Evolutionary conservation across 2,797 vertebrate genomes (phyloP).

Genomic region (Garrulus glandarius): DNA sequence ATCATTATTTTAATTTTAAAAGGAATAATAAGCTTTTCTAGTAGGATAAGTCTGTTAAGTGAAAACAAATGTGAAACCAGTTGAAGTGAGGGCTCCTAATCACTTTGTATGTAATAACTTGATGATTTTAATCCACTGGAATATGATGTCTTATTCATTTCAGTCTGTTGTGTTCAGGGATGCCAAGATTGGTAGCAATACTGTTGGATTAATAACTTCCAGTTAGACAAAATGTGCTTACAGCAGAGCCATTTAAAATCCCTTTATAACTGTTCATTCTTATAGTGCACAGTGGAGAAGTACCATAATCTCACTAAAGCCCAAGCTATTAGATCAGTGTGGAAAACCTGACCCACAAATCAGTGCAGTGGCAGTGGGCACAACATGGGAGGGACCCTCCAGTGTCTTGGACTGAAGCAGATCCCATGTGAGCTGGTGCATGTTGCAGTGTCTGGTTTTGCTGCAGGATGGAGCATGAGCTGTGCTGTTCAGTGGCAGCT

Average conservation of each 20-base stretch:
- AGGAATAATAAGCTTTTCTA: not conserved
- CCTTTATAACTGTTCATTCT: not conserved
- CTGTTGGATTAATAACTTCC: not conserved
- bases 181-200: not conserved
- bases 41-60: not conserved
- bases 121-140: not conserved
- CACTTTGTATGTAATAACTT: not conserved
- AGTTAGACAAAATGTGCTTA: not conserved
- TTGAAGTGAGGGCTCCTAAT: not conserved
- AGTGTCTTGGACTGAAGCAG: not conserved
- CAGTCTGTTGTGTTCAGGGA: not conserved
- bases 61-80: not conserved
- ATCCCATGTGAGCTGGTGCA: not conserved
- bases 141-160: not conserved
- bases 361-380: not conserved
- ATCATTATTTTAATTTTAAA: not conserved
- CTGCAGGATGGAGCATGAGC: not conserved
- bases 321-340: not conserved
- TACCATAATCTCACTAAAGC: not conserved
- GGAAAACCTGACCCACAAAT: not conserved
- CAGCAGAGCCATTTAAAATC: not conserved
- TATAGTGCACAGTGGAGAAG: not conserved
- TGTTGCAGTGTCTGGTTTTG: not conserved
- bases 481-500: not conserved
- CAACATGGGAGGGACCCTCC: not conserved